Evolutionary conservation across 2,888 invertebrate genomes (phyloP).

Genomic region (Pollenia amentaria): DNA sequence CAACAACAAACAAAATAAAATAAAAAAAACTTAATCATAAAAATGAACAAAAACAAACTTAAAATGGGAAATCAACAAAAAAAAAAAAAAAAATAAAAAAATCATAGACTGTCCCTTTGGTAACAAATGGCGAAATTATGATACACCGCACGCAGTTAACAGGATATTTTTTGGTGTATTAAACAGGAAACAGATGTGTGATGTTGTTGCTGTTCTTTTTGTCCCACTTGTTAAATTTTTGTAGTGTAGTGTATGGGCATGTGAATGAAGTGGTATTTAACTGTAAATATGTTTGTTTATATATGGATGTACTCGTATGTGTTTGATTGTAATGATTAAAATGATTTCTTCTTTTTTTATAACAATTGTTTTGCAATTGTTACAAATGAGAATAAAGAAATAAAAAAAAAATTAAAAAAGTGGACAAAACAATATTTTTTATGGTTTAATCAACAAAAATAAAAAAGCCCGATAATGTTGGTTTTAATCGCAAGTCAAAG

Average conservation of each 20-base stretch:
- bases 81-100: constrained; percentile 71
- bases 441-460: constrained; percentile 58
- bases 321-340: constrained; percentile 53
- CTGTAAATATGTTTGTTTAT: neutral
- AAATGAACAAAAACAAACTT: constrained; percentile 58
- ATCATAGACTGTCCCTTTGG: constrained; percentile 29
- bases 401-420: constrained; percentile 30
- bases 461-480: constrained; percentile 55
- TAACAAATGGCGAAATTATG: constrained; percentile 77
- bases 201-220: constrained; percentile 46
- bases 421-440: constrained; percentile 55
- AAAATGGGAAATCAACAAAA: constrained; percentile 54
- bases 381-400: constrained; percentile 19
- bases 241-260: constrained; percentile 20
- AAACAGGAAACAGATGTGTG: constrained; percentile 75
- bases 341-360: constrained; percentile 28
- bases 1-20: neutral
- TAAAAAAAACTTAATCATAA: constrained; percentile 18
- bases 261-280: constrained; percentile 31
- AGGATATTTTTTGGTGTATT: constrained; percentile 75
- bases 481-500: constrained; percentile 69
- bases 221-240: constrained; percentile 28
- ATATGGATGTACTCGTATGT: neutral
- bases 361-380: constrained; percentile 58
- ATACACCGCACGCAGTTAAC: constrained; percentile 76